phyloP scores from a whole-genome alignment of 2,888 invertebrate genomes.

The Tinea trinotella region DNA sequence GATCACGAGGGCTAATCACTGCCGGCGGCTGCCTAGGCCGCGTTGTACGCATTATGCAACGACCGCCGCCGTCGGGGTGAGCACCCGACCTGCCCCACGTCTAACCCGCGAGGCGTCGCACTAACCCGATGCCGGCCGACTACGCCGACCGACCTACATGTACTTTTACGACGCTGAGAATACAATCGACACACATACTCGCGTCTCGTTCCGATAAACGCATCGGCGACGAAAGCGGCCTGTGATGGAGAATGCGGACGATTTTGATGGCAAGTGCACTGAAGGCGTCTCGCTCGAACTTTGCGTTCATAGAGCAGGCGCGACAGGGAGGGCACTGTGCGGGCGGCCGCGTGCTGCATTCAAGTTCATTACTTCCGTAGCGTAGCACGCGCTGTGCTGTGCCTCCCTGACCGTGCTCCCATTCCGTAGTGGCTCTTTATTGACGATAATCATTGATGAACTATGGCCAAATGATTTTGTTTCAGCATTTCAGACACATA shows the following conservation, averaged over 20 bases:
- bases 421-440: constrained; percentile 35
- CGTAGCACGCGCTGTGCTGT: not conserved
- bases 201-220: constrained; percentile 73
- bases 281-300: constrained; percentile 64
- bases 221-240: constrained; percentile 70
- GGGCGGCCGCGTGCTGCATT: constrained; percentile 59
- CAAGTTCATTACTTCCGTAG: constrained; percentile 73
- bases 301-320: constrained; percentile 43
- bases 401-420: constrained; percentile 42
- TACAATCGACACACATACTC: constrained; percentile 71
- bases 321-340: constrained; percentile 56
- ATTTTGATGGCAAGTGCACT: constrained; percentile 67
- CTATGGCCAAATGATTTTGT: not conserved
- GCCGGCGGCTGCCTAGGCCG: constrained; percentile 33
- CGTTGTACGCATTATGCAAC: constrained; percentile 59
- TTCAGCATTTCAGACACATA: too few species aligned
- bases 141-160: constrained; percentile 68
- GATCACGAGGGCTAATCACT: constrained; percentile 20
- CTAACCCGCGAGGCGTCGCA: constrained; percentile 54
- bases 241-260: constrained; percentile 69
- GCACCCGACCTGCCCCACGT: constrained; percentile 62
- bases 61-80: constrained; percentile 30
- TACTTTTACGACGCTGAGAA: constrained; percentile 67
- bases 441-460: constrained; percentile 27
- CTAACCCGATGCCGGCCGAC: constrained; percentile 54